These are phyloP conservation scores for Uropetala carovei DNA, from an alignment of 2,888 invertebrate genomes.

Conservation along the genomic window DNA sequence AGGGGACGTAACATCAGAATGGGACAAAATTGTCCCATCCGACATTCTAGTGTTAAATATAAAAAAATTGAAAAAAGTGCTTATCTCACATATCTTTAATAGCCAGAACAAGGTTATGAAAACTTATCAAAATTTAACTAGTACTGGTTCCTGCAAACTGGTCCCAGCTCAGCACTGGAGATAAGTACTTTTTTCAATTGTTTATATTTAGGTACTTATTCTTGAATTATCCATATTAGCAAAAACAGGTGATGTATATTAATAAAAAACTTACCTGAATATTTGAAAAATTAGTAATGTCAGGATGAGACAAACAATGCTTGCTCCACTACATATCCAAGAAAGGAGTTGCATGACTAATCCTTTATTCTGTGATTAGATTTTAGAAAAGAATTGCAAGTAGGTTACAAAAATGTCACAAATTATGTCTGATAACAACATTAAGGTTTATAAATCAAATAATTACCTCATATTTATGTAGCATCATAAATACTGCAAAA, in stretches of 20 bases:
- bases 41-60: too few relatives aligned
- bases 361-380: slow-evolving; percentile 69
- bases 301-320: slow-evolving; percentile 67
- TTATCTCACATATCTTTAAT: too few relatives aligned
- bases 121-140: too few relatives aligned
- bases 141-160: too few relatives aligned
- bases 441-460: neutral
- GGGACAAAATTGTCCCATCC: too few relatives aligned
- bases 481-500: slow-evolving; percentile 74
- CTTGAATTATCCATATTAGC: neutral
- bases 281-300: slow-evolving; percentile 71
- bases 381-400: neutral
- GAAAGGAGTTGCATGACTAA: slow-evolving; percentile 70
- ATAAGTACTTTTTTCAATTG: neutral
- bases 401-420: too few relatives aligned
- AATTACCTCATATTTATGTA: slow-evolving; percentile 71
- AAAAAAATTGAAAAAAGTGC: too few relatives aligned
- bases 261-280: slow-evolving; percentile 71
- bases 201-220: neutral
- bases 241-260: neutral
- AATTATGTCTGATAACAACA: neutral
- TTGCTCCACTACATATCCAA: slow-evolving; percentile 68
- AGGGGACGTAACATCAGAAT: too few relatives aligned
- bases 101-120: too few relatives aligned
- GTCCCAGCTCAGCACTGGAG: too few relatives aligned